A percentile compares a stretch with the other conserved stretches of the same genome.
phyloP scores from a whole-genome alignment of 1,140 invertebrate species.

The Teleopsis dalmanni region DNA sequence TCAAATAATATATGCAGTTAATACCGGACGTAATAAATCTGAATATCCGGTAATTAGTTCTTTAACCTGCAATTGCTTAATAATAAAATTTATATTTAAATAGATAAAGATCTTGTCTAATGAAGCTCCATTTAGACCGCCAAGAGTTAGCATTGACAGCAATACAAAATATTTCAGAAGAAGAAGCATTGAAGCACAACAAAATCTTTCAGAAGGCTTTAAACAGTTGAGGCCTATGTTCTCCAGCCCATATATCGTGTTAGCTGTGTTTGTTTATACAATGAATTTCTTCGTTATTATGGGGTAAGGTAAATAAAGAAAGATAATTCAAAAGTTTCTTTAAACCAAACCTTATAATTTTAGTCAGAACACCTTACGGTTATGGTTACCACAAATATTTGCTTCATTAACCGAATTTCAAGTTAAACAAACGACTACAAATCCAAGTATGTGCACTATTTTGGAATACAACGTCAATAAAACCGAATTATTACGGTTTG shows the following conservation, averaged over 20 bases:
- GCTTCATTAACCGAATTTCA: conserved; percentile 36
- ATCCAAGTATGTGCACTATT: conserved; percentile 34
- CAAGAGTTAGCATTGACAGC: too few relatives aligned
- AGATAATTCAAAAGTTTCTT: background rate
- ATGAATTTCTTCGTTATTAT: conserved; percentile 40
- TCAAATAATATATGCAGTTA: conserved; percentile 28
- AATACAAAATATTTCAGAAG: too few relatives aligned
- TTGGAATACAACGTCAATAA: conserved; percentile 28
- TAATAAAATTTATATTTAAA: too few relatives aligned
- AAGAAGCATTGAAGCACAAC: too few relatives aligned
- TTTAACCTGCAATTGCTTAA: background rate
- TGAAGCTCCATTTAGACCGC: too few relatives aligned
- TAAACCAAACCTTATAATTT: conserved; percentile 2
- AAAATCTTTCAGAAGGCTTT: conserved; percentile 20
- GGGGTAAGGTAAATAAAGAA: conserved; percentile 11
- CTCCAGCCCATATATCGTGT: conserved; percentile 27
- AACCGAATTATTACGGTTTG: conserved; percentile 13
- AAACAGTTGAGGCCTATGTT: conserved; percentile 29
- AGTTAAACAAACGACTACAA: conserved; percentile 2
- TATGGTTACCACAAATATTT: conserved; percentile 40
- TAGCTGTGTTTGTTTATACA: conserved; percentile 26
- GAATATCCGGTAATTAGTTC: conserved; percentile 55
- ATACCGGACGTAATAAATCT: conserved; percentile 51
- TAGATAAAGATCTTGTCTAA: too few relatives aligned
- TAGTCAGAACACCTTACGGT: conserved; percentile 34